Evolutionary conservation across 2,888 invertebrate species (phyloP), one percentile per base, ranked within the genome.

Genomic region (Drosophila incognita): DNA sequence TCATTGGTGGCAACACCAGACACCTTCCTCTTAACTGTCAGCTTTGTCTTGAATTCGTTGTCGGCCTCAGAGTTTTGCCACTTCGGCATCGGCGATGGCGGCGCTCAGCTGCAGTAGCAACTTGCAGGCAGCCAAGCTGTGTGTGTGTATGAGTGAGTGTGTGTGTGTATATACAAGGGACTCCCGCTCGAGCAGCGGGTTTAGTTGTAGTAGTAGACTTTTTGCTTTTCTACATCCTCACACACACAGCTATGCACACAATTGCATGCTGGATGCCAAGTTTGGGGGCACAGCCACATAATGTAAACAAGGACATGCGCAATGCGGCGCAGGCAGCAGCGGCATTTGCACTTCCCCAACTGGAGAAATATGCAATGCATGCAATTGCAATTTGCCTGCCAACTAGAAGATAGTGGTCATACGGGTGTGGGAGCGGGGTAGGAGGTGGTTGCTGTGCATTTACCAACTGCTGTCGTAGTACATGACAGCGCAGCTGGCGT

Each of bases 261-360:
- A 52, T 52, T 76, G 76, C 79, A 79, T 31, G 42, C 35, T 46
- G 38, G 31, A 56, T 64, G 63, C 42, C 59, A 68, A 61, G 73
- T 81, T 79, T 79, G 80, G 71, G 80, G 68, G 69, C 76, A 53
- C 67, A 63, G 80, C 72, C 87, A 87, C 69, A 89, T 89, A 87
- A 87, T 89, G 83, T 87, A 87, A 86, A 89, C 86, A 86, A 79
- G 88, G 81, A 76, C 89, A 89, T 89, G 87, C 87, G 87, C 90
- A 89, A 31, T 89, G 77, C 69, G 40, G 24, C 42, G 27, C 51
- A 33, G 46, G 24, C 46, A 15, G 46, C 46, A n/a, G 60, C 59
- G 70, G 61, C 68, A 52, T 69, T 73, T 69, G 68, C 67, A 66
- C 69, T 87, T 87, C 87, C 87, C 89, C 89, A 82, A 86, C 81